These are phyloP conservation scores for Holothuria leucospilota DNA, from an alignment of 53 echinoderm and acorn worm genomes.

Conservation along the genomic window DNA sequence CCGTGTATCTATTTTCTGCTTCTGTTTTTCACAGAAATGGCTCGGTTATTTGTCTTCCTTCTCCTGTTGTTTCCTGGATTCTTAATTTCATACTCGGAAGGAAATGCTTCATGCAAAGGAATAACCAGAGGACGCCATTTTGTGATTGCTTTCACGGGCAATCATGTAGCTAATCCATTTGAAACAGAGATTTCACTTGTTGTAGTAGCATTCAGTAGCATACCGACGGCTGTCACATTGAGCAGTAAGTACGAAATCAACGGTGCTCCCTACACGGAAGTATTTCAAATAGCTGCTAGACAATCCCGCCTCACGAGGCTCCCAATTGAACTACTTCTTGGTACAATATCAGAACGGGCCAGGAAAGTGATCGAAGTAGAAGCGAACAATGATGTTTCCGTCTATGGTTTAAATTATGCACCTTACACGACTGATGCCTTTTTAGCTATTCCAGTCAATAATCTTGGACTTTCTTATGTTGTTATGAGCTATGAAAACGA, in stretches of 20 bases:
- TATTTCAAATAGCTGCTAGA: background rate
- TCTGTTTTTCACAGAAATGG: no score
- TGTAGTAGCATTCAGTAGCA: constrained; percentile 20
- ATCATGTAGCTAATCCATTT: background rate
- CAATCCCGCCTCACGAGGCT: background rate
- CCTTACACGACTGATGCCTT: constrained; percentile 67
- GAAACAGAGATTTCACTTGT: constrained; percentile 4
- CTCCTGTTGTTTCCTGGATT: no score
- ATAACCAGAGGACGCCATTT: constrained; percentile 24
- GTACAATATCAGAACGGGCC: constrained; percentile 5
- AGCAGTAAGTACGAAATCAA: background rate
- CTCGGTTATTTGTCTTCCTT: no score
- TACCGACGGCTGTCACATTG: constrained; percentile 1
- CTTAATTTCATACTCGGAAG: no score
- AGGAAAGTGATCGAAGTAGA: constrained; percentile 47
- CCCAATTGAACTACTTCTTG: background rate
- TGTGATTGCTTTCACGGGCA: constrained; percentile 7
- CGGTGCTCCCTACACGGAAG: background rate
- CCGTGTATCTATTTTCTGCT: no score
- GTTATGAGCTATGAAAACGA: constrained; percentile 38
- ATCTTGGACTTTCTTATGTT: constrained; percentile 62
- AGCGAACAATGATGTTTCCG: constrained; percentile 60
- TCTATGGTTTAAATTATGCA: constrained; percentile 61
- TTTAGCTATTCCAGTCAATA: constrained; percentile 62
- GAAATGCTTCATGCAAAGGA: background rate